These are phyloP conservation scores for Eubasilissa regina DNA, from an alignment of 1,140 invertebrate species.

Conservation along the genomic window DNA sequence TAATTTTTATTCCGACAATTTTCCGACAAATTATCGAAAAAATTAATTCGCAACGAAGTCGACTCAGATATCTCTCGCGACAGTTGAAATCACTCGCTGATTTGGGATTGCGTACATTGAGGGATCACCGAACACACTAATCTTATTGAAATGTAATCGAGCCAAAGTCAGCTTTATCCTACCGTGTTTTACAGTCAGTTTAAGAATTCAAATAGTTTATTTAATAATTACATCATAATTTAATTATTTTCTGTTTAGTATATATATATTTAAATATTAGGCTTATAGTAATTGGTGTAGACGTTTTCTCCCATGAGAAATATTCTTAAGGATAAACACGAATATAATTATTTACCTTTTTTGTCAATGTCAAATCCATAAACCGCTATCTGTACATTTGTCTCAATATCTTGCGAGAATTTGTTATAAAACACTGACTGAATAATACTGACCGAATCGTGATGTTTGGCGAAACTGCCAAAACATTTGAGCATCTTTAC, in stretches of 20 bases:
- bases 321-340: constrained; percentile 44
- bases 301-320: constrained; percentile 49
- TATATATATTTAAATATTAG: constrained; percentile 44
- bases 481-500: constrained; percentile 16
- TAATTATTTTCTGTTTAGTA: constrained; percentile 72
- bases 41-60: too few species aligned
- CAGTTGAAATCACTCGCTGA: too few species aligned
- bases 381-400: constrained; percentile 29
- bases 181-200: constrained; percentile 53
- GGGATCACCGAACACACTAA: neutral
- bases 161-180: constrained; percentile 32
- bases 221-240: constrained; percentile 74
- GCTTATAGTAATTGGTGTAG: constrained; percentile 57
- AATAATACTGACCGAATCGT: too few species aligned
- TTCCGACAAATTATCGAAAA: too few species aligned
- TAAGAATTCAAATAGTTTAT: constrained; percentile 75
- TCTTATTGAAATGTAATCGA: constrained; percentile 31
- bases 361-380: constrained; percentile 33
- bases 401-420: constrained; percentile 7
- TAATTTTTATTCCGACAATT: too few species aligned
- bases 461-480: neutral
- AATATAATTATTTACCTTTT: constrained; percentile 30
- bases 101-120: constrained; percentile 10
- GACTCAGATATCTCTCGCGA: too few species aligned
- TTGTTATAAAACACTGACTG: too few species aligned